Evolutionary conservation across 1,140 invertebrate genomes (phyloP).

Genomic region (Pogonomyrmex barbatus): DNA sequence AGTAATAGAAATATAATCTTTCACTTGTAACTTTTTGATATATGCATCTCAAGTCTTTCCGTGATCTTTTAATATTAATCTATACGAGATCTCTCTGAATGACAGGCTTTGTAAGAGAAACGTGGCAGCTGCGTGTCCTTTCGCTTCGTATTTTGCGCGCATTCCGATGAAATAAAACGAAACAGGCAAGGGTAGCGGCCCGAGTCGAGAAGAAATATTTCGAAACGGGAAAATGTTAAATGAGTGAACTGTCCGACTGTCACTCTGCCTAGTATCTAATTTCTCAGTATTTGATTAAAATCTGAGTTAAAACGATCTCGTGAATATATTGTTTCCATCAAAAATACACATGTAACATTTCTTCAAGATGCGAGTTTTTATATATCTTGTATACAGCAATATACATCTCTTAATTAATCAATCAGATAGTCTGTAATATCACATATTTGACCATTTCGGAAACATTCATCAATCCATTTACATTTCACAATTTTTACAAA

Average conservation of each 20-base stretch:
- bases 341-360: constrained; percentile 45
- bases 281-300: constrained; percentile 78
- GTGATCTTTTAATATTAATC: constrained; percentile 66
- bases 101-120: constrained; percentile 78
- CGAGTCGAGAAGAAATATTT: constrained; percentile 80
- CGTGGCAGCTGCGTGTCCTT: constrained; percentile 77
- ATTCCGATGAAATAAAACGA: constrained; percentile 79
- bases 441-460: constrained; percentile 67
- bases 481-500: constrained; percentile 72
- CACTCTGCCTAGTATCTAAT: constrained; percentile 78
- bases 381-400: background rate
- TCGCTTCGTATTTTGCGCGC: constrained; percentile 75
- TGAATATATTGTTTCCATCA: constrained; percentile 38
- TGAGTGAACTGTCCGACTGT: constrained; percentile 83
- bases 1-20: background rate
- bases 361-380: constrained; percentile 21
- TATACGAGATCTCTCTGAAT: constrained; percentile 78
- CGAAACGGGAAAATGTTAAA: constrained; percentile 81
- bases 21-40: background rate
- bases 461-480: constrained; percentile 82
- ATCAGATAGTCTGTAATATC: constrained; percentile 71
- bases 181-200: constrained; percentile 67
- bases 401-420: constrained; percentile 21
- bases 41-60: background rate
- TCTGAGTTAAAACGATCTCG: constrained; percentile 61